Percentiles rank a stretch among this genome's conserved stretches.
Evolutionary conservation across 2,888 invertebrate species (phyloP).

Genomic region (Phanerotoma sp.): DNA sequence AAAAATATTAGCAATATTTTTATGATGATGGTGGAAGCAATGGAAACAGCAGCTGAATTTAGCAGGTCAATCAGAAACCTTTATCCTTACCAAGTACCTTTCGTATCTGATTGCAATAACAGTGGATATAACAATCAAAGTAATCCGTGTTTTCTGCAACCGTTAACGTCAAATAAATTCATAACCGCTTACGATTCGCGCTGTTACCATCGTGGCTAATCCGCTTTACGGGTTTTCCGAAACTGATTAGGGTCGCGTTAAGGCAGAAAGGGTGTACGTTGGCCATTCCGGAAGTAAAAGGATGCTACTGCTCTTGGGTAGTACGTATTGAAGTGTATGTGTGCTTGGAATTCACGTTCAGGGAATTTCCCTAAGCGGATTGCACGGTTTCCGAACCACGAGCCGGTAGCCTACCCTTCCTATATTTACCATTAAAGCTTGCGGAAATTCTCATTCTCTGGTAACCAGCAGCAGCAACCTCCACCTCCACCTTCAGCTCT

Average conservation of each 20-base stretch:
- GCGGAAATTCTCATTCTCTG: slow-evolving; percentile 21
- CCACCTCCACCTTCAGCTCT: slow-evolving; percentile 18
- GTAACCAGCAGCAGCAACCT: too few species aligned
- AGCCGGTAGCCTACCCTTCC: slow-evolving; percentile 10
- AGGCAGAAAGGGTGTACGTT: slow-evolving; percentile 30
- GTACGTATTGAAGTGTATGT: background rate
- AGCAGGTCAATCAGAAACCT: too few species aligned
- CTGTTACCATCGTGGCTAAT: slow-evolving; percentile 14
- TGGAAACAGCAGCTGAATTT: too few species aligned
- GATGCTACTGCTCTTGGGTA: background rate
- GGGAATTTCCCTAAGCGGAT: slow-evolving; percentile 36
- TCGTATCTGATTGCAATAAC: too few species aligned
- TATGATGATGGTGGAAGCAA: too few species aligned
- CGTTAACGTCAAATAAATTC: slow-evolving; percentile 31
- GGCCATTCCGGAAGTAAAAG: background rate
- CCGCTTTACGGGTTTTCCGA: slow-evolving; percentile 35
- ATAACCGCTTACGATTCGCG: slow-evolving; percentile 29
- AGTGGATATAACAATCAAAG: too few species aligned
- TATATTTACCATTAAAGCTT: slow-evolving; percentile 14
- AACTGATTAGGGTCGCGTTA: slow-evolving; percentile 36
- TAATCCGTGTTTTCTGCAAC: slow-evolving; percentile 27
- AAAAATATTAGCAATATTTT: background rate
- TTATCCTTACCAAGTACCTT: too few species aligned
- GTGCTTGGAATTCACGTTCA: slow-evolving; percentile 15
- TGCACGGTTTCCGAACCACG: slow-evolving; percentile 18